A percentile compares a stretch with the other conserved stretches of the same genome.
These are phyloP conservation scores for Alexandromys fortis DNA, from an alignment of 2,113 vertebrate species.

Conservation along the genomic window DNA sequence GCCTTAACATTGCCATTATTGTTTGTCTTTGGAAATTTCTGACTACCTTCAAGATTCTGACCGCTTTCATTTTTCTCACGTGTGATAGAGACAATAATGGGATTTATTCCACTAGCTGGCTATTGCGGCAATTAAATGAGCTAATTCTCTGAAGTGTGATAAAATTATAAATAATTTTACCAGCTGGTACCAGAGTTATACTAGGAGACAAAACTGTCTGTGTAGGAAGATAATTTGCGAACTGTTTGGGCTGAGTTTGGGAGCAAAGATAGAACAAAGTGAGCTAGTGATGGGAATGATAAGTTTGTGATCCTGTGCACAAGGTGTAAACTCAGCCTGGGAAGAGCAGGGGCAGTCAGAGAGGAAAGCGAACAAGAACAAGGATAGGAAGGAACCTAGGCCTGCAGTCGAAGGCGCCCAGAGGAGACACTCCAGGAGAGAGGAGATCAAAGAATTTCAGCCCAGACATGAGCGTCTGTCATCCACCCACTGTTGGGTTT, in stretches of 20 bases:
- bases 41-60: not conserved
- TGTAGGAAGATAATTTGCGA: not conserved
- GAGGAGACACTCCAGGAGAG: not conserved
- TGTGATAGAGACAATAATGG: not conserved
- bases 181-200: constrained; percentile 11
- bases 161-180: constrained; percentile 46
- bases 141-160: constrained; percentile 39
- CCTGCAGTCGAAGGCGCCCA: not conserved
- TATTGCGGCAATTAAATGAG: constrained; percentile 48
- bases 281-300: not conserved
- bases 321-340: not conserved
- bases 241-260: not conserved
- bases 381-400: not conserved
- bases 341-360: not conserved
- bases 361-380: not conserved
- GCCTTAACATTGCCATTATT: not conserved
- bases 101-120: not conserved
- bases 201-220: not conserved
- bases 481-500: not conserved
- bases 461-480: not conserved
- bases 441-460: not conserved
- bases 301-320: not conserved
- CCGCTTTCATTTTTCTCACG: constrained; percentile 6
- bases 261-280: not conserved
- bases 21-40: not conserved